Evolutionary conservation across 2,888 invertebrate genomes (phyloP).

Genomic region (Callimorpha dominula): DNA sequence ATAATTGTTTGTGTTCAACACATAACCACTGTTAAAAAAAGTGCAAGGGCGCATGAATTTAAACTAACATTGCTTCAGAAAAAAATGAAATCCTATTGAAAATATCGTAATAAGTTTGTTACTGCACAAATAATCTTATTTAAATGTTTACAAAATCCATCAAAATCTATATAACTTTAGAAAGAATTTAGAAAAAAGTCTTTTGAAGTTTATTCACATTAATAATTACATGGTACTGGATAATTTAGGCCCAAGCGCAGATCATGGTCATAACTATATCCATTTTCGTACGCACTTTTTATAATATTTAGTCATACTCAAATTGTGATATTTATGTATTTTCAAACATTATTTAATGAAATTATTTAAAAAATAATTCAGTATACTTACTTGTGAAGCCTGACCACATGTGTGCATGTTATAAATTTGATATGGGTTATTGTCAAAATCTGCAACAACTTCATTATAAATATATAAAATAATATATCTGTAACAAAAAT

Average conservation of each 20-base stretch:
- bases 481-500: too few relatives aligned
- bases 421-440: too few relatives aligned
- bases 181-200: too few relatives aligned
- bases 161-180: too few relatives aligned
- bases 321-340: conserved; percentile 48
- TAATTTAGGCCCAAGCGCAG: neutral
- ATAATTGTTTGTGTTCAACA: neutral
- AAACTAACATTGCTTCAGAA: neutral
- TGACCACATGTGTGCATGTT: neutral
- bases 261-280: neutral
- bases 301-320: conserved; percentile 28
- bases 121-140: too few relatives aligned
- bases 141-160: too few relatives aligned
- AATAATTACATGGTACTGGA: neutral
- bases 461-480: too few relatives aligned
- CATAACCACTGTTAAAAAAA: neutral
- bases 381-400: conserved; percentile 5
- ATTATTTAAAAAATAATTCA: conserved; percentile 11
- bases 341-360: conserved; percentile 23
- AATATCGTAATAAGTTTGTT: too few relatives aligned
- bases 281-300: conserved; percentile 14
- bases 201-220: too few relatives aligned
- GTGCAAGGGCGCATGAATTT: too few relatives aligned
- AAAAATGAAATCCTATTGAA: too few relatives aligned
- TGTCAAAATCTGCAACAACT: too few relatives aligned